phyloP scores from a whole-genome alignment of 2,888 invertebrate species.

The Patella depressa region DNA sequence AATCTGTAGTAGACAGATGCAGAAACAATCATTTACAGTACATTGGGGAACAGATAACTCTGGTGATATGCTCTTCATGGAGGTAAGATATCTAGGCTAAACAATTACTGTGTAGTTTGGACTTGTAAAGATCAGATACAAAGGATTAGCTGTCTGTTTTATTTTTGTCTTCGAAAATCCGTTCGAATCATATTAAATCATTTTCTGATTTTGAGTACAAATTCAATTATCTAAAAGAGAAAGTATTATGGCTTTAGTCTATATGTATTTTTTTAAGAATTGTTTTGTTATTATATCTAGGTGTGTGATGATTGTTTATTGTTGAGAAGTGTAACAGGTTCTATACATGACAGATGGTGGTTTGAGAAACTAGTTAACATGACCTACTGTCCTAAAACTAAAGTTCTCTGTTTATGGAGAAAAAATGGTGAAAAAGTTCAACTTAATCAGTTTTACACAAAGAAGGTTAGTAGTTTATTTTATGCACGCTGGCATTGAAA shows the following conservation, averaged over 20 bases:
- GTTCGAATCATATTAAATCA: not conserved
- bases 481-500: no score
- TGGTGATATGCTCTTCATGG: conserved; percentile 79
- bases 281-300: conserved; percentile 73
- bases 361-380: conserved; percentile 98
- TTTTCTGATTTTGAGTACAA: not conserved
- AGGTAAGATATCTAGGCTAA: conserved; percentile 64
- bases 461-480: conserved; percentile 81
- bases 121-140: no score
- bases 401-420: conserved; percentile 96
- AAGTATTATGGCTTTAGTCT: not conserved
- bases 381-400: conserved; percentile 99
- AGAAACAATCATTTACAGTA: conserved; percentile 97
- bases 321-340: conserved; percentile 76
- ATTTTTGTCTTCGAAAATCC: no score
- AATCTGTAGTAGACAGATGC: conserved; percentile 92
- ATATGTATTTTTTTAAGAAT: not conserved
- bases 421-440: conserved; percentile 78
- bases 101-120: no score
- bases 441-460: conserved; percentile 95
- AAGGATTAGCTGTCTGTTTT: no score
- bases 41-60: conserved; percentile 94
- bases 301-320: conserved; percentile 89
- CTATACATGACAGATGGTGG: conserved; percentile 85
- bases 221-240: not conserved